A percentile compares a stretch with the other conserved stretches of the same genome.
Conservation (phyloP, 2,888 invertebrate species). For the Pycnomerus fuliginosus region DNA sequence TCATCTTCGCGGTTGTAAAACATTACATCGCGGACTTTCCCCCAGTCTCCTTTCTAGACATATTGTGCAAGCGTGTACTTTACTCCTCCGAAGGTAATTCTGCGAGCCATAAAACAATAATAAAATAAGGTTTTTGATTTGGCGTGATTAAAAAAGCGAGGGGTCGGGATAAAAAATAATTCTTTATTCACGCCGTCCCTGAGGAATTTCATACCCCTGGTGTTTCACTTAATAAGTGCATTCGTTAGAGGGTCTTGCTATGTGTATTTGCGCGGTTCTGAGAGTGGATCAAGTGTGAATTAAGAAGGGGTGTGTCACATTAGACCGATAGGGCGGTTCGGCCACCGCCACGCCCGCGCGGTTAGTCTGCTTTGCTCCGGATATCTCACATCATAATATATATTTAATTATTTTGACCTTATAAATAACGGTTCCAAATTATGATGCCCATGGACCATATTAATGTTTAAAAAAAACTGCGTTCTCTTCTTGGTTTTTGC, state of each 20-base stretch:
- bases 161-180: slow-evolving; percentile 47
- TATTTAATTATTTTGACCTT: slow-evolving; percentile 38
- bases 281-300: slow-evolving; percentile 49
- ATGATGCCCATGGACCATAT: too few species aligned
- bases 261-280: slow-evolving; percentile 38
- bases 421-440: slow-evolving; percentile 27
- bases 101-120: slow-evolving; percentile 46
- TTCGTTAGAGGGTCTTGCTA: slow-evolving; percentile 38
- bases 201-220: slow-evolving; percentile 37
- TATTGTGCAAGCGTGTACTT: slow-evolving; percentile 20
- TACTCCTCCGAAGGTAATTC: slow-evolving; percentile 36
- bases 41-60: slow-evolving; percentile 14
- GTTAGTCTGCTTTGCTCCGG: slow-evolving; percentile 32
- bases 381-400: slow-evolving; percentile 29
- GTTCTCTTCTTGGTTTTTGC: too few species aligned
- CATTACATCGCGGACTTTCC: slow-evolving; percentile 32
- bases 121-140: slow-evolving; percentile 50
- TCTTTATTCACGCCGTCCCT: slow-evolving; percentile 47
- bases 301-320: slow-evolving; percentile 50
- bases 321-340: slow-evolving; percentile 41
- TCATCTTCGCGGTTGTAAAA: slow-evolving; percentile 28
- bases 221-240: slow-evolving; percentile 48
- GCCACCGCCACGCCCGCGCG: slow-evolving; percentile 39
- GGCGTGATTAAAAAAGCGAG: slow-evolving; percentile 52
- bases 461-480: too few species aligned